These are phyloP conservation scores for Clepsis dumicolana DNA, from an alignment of 2,888 invertebrate species.

Conservation along the genomic window DNA sequence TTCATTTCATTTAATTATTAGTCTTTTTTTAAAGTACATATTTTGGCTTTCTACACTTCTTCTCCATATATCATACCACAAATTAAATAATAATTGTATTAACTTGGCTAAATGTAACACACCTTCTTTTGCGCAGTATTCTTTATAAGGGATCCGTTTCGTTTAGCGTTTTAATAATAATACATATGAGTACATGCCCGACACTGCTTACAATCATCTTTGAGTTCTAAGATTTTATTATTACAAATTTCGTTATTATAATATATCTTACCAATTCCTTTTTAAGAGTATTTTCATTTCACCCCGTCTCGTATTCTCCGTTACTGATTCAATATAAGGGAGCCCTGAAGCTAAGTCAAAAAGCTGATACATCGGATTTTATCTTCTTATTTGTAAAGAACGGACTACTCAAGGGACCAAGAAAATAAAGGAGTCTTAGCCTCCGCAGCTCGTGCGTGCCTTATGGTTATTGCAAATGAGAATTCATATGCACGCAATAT, in stretches of 20 bases:
- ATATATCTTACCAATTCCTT: background rate
- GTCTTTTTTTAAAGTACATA: no score
- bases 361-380: conserved; percentile 25
- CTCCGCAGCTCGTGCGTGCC: background rate
- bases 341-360: conserved; percentile 11
- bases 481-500: conserved; percentile 3
- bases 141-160: no score
- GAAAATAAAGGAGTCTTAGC: conserved; percentile 16
- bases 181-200: no score
- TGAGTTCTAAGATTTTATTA: background rate
- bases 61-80: no score
- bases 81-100: no score
- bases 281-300: background rate
- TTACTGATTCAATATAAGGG: conserved; percentile 6
- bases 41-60: no score
- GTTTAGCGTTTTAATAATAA: no score
- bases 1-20: no score
- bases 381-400: conserved; percentile 24
- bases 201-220: no score
- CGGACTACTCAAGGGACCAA: conserved; percentile 11
- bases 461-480: conserved; percentile 23
- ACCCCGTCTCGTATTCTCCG: background rate
- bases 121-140: no score
- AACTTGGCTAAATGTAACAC: no score
- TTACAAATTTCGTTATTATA: background rate